phyloP scores from a whole-genome alignment of 1,140 invertebrate genomes.

The Drosophila willistoni region DNA sequence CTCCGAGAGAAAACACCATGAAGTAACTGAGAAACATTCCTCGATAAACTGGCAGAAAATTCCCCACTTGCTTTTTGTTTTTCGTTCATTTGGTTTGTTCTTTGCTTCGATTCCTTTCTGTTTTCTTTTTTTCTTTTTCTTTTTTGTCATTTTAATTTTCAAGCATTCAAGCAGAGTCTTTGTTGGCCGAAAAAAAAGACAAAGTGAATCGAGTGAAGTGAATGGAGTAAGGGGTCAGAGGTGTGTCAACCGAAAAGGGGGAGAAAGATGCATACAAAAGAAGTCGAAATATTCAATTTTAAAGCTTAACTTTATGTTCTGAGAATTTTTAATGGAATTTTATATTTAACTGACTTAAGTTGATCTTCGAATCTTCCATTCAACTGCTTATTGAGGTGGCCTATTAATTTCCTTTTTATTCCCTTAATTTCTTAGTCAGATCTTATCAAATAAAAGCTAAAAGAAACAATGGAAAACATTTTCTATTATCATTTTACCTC shows the following conservation, averaged over 20 bases:
- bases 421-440: too few species aligned
- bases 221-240: constrained; percentile 9
- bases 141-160: constrained; percentile 42
- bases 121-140: constrained; percentile 12
- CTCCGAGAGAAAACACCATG: not conserved
- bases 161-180: constrained; percentile 36
- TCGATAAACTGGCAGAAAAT: not conserved
- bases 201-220: not conserved
- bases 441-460: too few species aligned
- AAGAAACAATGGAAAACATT: too few species aligned
- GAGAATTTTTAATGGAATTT: too few species aligned
- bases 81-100: not conserved
- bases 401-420: too few species aligned
- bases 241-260: not conserved
- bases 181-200: not conserved
- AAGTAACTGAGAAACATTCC: not conserved
- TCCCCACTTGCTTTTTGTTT: constrained; percentile 1
- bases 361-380: too few species aligned
- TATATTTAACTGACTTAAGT: too few species aligned
- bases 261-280: not conserved
- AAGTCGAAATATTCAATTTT: not conserved
- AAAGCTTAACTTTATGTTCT: not conserved
- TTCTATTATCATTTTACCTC: too few species aligned
- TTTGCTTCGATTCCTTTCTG: not conserved
- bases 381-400: too few species aligned